Conservation (phyloP, 92 coral and sea anemone species). For the Heliopora coerulea region DNA sequence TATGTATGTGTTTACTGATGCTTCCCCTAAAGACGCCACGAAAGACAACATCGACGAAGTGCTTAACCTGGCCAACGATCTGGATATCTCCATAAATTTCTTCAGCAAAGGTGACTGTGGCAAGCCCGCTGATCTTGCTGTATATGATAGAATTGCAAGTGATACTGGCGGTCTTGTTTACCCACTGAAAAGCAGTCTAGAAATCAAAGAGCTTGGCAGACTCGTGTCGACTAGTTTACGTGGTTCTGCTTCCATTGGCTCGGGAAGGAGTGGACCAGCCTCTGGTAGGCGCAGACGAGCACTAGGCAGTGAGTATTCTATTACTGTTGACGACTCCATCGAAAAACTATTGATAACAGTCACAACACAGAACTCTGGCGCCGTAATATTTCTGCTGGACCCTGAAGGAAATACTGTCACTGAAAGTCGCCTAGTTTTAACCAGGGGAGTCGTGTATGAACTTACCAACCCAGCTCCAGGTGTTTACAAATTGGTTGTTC, state of each 20-base stretch:
- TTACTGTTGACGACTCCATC: constrained; percentile 65
- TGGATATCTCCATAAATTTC: constrained; percentile 63
- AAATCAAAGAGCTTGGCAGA: constrained; percentile 53
- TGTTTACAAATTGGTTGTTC: constrained; percentile 60
- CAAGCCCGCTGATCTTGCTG: background rate
- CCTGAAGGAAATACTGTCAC: constrained; percentile 43
- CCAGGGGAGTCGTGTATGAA: constrained; percentile 55
- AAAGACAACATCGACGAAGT: constrained; percentile 41
- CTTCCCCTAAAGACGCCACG: constrained; percentile 63
- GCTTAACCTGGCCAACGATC: constrained; percentile 25
- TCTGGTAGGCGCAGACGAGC: constrained; percentile 34
- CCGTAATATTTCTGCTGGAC: constrained; percentile 50
- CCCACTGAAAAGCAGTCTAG: constrained; percentile 30
- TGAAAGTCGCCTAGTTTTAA: constrained; percentile 37
- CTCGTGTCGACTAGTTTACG: constrained; percentile 46
- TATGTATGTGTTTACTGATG: constrained; percentile 83
- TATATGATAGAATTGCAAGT: constrained; percentile 48
- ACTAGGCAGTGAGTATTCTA: constrained; percentile 14
- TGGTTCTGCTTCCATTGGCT: constrained; percentile 51
- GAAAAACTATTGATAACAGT: constrained; percentile 63
- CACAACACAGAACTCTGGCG: constrained; percentile 42
- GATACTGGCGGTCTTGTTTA: constrained; percentile 72
- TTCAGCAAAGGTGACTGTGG: constrained; percentile 51
- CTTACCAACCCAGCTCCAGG: constrained; percentile 62
- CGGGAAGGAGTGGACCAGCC: constrained; percentile 1